A percentile compares a stretch with the other conserved stretches of the same genome.
These are phyloP conservation scores for Heterodera carotae DNA, from an alignment of 1,140 invertebrate species.

Conservation along the genomic window DNA sequence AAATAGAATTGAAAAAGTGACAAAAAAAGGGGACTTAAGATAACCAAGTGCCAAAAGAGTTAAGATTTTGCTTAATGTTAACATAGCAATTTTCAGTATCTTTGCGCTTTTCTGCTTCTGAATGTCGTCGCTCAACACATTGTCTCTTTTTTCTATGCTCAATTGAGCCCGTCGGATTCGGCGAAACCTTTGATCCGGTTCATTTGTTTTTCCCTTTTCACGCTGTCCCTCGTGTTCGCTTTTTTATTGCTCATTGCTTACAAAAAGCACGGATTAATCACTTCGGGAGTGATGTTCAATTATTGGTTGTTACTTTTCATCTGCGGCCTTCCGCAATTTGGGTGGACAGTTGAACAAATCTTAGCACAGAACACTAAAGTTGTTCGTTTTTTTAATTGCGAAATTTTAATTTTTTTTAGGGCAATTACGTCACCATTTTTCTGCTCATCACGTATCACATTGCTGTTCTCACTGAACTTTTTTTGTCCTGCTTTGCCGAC, in stretches of 20 bases:
- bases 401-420: slow-evolving; percentile 8
- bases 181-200: slow-evolving; percentile 1
- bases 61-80: no score
- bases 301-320: slow-evolving; percentile 56
- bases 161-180: slow-evolving; percentile 13
- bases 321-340: slow-evolving; percentile 59
- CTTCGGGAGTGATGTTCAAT: slow-evolving; percentile 57
- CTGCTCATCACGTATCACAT: slow-evolving; percentile 27
- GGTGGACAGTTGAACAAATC: slow-evolving; percentile 45
- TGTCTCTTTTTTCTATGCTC: slow-evolving; percentile 47
- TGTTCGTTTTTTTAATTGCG: no score
- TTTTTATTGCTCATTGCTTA: slow-evolving; percentile 50
- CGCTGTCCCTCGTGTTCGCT: slow-evolving; percentile 40
- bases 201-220: neutral
- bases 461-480: slow-evolving; percentile 7
- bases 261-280: slow-evolving; percentile 51
- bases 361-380: slow-evolving; percentile 12
- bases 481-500: slow-evolving; percentile 25
- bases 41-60: no score
- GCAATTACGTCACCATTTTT: neutral
- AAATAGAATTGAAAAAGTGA: no score
- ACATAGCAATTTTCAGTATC: slow-evolving; percentile 38
- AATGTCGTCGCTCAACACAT: slow-evolving; percentile 52
- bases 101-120: slow-evolving; percentile 47
- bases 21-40: no score